phyloP scores from a whole-genome alignment of 1,140 invertebrate species.

The Drosophila takahashii region DNA sequence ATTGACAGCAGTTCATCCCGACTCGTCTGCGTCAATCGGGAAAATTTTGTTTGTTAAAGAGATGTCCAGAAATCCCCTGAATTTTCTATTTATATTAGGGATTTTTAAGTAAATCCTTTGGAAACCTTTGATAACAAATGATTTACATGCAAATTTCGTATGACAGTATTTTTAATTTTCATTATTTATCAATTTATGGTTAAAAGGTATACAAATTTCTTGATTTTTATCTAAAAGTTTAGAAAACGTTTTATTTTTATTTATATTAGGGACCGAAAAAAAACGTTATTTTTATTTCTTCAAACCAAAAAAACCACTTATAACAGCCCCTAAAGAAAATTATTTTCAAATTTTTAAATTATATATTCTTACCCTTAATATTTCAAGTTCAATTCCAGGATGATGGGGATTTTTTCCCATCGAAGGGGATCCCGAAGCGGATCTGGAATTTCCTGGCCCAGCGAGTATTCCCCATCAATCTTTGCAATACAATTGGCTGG shows the following conservation, averaged over 20 bases:
- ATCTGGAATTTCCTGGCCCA: slow-evolving; percentile 12
- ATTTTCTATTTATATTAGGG: background rate
- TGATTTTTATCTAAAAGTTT: too few species aligned
- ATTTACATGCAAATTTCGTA: too few species aligned
- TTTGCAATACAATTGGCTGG: slow-evolving; percentile 28
- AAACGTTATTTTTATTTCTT: too few species aligned
- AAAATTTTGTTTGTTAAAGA: too few species aligned
- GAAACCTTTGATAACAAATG: too few species aligned
- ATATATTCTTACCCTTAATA: background rate
- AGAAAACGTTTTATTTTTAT: too few species aligned
- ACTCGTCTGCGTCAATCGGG: slow-evolving; percentile 4
- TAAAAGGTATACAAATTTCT: background rate
- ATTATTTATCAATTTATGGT: background rate
- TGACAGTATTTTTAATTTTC: too few species aligned
- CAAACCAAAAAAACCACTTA: too few species aligned
- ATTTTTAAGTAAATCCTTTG: background rate
- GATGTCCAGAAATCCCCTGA: background rate
- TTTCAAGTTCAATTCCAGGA: background rate
- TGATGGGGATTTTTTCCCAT: background rate
- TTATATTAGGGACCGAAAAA: too few species aligned
- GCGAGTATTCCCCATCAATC: slow-evolving; percentile 15
- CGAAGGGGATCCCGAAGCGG: background rate
- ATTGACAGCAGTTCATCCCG: slow-evolving; percentile 11
- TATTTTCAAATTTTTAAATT: too few species aligned
- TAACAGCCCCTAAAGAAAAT: too few species aligned